These are phyloP conservation scores for Stichodactyla helianthus DNA, from an alignment of 64 coral and sea anemone genomes.

Conservation along the genomic window DNA sequence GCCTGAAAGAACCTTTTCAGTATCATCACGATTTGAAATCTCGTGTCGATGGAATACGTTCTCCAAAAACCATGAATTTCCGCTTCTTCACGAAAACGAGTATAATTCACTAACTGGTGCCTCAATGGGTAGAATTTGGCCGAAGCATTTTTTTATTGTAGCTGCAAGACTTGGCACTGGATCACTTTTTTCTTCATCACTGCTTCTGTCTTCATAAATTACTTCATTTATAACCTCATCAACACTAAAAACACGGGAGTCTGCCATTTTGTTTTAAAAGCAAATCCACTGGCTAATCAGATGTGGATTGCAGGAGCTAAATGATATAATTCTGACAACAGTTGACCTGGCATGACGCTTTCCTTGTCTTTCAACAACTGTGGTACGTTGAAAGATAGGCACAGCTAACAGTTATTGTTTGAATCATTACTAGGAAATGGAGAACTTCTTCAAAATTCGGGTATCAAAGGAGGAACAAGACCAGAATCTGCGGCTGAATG, in stretches of 20 bases:
- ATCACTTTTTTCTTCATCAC: conserved; percentile 10
- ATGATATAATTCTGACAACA: conserved; percentile 17
- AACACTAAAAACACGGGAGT: not conserved
- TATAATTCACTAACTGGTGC: conserved; percentile 16
- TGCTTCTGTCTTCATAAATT: conserved; percentile 28
- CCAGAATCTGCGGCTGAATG: no score
- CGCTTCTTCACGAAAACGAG: conserved; percentile 32
- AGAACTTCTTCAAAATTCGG: no score
- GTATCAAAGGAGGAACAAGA: no score
- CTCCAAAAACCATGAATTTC: conserved; percentile 16
- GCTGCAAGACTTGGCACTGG: conserved; percentile 18
- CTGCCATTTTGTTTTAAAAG: conserved; percentile 43
- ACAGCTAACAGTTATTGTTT: no score
- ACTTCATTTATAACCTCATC: conserved; percentile 29
- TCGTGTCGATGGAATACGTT: conserved; percentile 24
- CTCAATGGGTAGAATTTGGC: conserved; percentile 38
- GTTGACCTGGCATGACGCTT: conserved; percentile 43
- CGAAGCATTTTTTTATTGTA: conserved; percentile 20
- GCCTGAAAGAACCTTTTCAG: conserved; percentile 26
- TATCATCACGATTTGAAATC: not conserved
- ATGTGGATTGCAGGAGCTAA: conserved; percentile 32
- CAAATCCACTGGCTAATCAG: conserved; percentile 17
- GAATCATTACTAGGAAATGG: no score
- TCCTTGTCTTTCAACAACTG: no score
- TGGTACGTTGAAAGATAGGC: no score